Percentiles rank a stretch among this genome's conserved stretches.
phyloP scores from a whole-genome alignment of 2,113 vertebrate species.

The Hydrochoerus hydrochaeris region DNA sequence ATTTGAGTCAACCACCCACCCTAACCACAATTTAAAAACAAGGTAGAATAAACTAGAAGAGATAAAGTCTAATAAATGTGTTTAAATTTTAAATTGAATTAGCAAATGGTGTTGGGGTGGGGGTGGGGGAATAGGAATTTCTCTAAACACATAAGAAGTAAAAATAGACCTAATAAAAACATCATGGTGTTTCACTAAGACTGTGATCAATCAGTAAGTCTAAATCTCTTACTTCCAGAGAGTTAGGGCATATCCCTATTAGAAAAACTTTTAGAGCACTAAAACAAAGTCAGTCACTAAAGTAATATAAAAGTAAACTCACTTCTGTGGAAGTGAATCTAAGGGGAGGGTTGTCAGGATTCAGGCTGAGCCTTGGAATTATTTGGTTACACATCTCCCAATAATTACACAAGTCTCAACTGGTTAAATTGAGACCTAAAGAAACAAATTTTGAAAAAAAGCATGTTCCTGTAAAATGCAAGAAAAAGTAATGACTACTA shows the following conservation, averaged over 20 bases:
- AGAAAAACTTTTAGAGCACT: background rate
- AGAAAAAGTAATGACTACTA: background rate
- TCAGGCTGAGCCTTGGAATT: background rate
- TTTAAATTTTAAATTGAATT: background rate
- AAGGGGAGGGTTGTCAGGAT: background rate
- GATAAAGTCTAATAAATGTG: background rate
- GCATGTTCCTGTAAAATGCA: background rate
- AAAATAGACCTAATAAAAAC: conserved; percentile 34
- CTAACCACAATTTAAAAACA: background rate
- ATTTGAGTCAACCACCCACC: background rate
- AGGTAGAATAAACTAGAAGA: background rate
- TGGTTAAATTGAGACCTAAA: conserved; percentile 4
- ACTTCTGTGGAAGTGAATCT: background rate
- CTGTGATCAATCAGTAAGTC: conserved; percentile 24
- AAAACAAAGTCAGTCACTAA: background rate
- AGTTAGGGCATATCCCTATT: background rate
- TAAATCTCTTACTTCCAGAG: background rate
- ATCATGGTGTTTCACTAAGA: background rate
- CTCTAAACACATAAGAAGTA: conserved; percentile 39
- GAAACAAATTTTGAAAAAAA: background rate
- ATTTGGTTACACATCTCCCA: background rate
- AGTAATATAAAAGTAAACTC: background rate
- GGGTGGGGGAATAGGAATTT: background rate
- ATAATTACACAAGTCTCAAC: background rate
- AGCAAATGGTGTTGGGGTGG: background rate